These are phyloP conservation scores for Cephus sareptanus DNA, from an alignment of 2,888 invertebrate species.

Conservation along the genomic window DNA sequence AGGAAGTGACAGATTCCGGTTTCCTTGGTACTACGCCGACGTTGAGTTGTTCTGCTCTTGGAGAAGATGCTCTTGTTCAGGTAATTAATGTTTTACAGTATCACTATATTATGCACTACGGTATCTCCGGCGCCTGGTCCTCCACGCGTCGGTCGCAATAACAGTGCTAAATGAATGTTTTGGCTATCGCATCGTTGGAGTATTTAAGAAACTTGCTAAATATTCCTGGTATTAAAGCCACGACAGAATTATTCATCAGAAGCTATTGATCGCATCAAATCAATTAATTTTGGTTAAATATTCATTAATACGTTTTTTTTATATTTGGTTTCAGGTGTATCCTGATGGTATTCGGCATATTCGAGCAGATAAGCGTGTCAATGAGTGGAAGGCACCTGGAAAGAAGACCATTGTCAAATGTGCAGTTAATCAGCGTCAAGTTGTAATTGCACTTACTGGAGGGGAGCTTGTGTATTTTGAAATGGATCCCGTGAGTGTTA, in stretches of 20 bases:
- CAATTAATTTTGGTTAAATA: background rate
- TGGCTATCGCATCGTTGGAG: constrained; percentile 62
- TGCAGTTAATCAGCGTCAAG: constrained; percentile 98
- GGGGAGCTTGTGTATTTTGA: constrained; percentile 99
- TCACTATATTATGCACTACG: constrained; percentile 51
- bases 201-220: constrained; percentile 38
- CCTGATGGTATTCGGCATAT: constrained; percentile 99
- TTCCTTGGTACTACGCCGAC: constrained; percentile 99
- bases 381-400: constrained; percentile 99
- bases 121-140: constrained; percentile 64
- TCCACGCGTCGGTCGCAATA: constrained; percentile 60
- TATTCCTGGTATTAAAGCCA: constrained; percentile 55
- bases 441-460: constrained; percentile 96
- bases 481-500: constrained; percentile 93
- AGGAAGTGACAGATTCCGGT: constrained; percentile 99
- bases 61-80: constrained; percentile 97
- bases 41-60: constrained; percentile 96
- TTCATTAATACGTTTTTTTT: constrained; percentile 1
- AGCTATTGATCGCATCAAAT: background rate
- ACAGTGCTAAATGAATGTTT: constrained; percentile 54
- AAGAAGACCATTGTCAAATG: constrained; percentile 97
- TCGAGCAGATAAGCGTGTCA: constrained; percentile 96
- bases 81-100: constrained; percentile 64
- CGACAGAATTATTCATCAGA: constrained; percentile 41
- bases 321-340: constrained; percentile 76